These are phyloP conservation scores for Aethina tumida DNA, from an alignment of 1,140 invertebrate genomes.

Conservation along the genomic window DNA sequence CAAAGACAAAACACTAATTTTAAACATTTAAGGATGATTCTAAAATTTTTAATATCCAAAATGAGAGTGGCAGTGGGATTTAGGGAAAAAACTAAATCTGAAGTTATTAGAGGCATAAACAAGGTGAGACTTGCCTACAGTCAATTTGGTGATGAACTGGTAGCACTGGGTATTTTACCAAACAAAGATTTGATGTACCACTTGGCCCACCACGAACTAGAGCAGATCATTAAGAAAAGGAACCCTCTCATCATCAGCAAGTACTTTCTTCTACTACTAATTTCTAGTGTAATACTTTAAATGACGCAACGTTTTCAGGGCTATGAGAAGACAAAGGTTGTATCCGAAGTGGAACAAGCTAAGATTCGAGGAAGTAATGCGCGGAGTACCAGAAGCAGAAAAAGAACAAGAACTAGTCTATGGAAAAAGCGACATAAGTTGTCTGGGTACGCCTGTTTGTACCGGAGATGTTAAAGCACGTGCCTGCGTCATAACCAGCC, in stretches of 20 bases:
- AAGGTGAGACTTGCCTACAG: conserved; percentile 50
- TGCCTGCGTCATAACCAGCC: conserved; percentile 55
- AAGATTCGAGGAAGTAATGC: conserved; percentile 53
- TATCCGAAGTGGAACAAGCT: conserved; percentile 45
- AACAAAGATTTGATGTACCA: conserved; percentile 57
- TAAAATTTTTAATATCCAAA: conserved; percentile 46
- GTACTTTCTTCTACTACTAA: conserved; percentile 36
- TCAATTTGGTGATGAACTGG: conserved; percentile 47
- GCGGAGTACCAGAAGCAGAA: conserved; percentile 45
- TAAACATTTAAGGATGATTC: conserved; percentile 33
- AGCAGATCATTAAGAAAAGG: conserved; percentile 42
- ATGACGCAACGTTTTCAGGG: conserved; percentile 40
- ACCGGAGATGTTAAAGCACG: conserved; percentile 52
- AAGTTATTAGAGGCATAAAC: conserved; percentile 47
- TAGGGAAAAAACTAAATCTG: conserved; percentile 59
- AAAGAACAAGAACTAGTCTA: conserved; percentile 9
- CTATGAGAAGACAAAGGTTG: conserved; percentile 48
- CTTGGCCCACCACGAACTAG: conserved; percentile 57
- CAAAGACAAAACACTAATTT: conserved; percentile 5
- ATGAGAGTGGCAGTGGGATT: conserved; percentile 48
- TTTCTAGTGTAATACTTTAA: background rate
- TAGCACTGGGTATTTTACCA: conserved; percentile 52
- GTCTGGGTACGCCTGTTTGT: conserved; percentile 61
- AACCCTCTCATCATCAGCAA: conserved; percentile 51
- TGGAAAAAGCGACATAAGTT: conserved; percentile 27